Evolutionary conservation across 2,888 invertebrate genomes (phyloP).

Genomic region (Tribolium freemani): DNA sequence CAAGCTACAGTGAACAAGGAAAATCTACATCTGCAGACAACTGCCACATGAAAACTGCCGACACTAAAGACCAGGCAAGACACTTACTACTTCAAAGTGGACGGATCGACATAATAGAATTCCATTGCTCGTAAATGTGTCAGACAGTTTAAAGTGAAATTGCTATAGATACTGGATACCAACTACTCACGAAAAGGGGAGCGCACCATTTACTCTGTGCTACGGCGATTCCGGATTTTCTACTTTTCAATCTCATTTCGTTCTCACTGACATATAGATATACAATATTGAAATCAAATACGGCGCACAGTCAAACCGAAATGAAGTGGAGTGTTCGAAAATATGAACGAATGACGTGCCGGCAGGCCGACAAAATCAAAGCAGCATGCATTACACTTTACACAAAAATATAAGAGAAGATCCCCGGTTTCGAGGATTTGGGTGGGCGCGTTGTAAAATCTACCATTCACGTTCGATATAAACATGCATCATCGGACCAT

Average conservation of each 20-base stretch:
- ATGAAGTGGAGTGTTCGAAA: conserved; percentile 27
- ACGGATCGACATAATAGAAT: not conserved
- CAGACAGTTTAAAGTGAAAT: conserved; percentile 20
- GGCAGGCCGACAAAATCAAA: conserved; percentile 15
- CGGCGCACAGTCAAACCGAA: conserved; percentile 21
- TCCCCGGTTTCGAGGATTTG: conserved; percentile 21
- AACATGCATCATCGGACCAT: conserved; percentile 42
- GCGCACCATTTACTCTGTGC: conserved; percentile 24
- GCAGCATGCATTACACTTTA: conserved; percentile 32
- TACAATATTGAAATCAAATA: conserved; percentile 12
- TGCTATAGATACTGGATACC: conserved; percentile 2
- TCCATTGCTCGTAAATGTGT: not conserved
- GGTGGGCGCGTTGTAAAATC: conserved; percentile 41
- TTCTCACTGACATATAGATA: conserved; percentile 12
- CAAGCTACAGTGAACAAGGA: conserved; percentile 20
- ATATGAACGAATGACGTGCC: conserved; percentile 32
- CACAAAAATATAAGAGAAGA: conserved; percentile 24
- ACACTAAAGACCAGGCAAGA: not conserved
- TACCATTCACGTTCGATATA: conserved; percentile 38
- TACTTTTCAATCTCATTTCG: conserved; percentile 20
- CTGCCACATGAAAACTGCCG: conserved; percentile 23
- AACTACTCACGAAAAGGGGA: conserved; percentile 7
- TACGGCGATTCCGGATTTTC: conserved; percentile 18
- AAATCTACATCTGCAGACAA: conserved; percentile 21
- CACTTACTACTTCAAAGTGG: not conserved